Conservation (phyloP, 2,113 vertebrate genomes). For the Pedetes capensis region DNA sequence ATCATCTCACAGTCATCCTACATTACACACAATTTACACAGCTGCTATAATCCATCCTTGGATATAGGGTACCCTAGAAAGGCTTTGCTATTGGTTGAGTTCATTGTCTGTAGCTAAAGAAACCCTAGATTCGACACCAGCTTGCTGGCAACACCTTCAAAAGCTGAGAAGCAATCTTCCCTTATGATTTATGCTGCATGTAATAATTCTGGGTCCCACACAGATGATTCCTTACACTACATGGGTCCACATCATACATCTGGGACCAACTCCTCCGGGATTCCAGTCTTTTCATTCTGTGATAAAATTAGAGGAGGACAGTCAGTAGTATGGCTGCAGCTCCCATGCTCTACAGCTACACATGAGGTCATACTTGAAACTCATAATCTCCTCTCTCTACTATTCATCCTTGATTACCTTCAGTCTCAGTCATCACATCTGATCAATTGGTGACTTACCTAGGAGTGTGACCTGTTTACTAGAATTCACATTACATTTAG, state of each 20-base stretch:
- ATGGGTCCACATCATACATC: not conserved
- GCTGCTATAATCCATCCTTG: not conserved
- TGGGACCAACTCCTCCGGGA: not conserved
- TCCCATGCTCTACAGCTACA: not conserved
- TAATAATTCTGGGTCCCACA: not conserved
- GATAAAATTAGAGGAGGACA: not conserved
- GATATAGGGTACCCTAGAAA: too few relatives aligned
- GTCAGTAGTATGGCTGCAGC: not conserved
- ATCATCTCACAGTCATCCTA: too few relatives aligned
- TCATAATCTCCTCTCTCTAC: accelerated
- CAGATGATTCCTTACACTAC: not conserved
- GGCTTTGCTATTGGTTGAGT: not conserved
- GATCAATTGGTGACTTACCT: not conserved
- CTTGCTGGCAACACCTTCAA: not conserved
- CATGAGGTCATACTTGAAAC: accelerated
- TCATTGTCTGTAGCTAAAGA: not conserved
- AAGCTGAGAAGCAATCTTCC: not conserved
- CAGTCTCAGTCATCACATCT: not conserved
- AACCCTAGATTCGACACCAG: not conserved
- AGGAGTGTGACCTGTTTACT: not conserved
- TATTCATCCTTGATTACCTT: too few relatives aligned
- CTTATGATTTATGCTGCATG: not conserved
- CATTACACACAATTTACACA: accelerated
- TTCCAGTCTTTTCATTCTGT: not conserved
- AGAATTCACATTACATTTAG: not conserved